Percentiles rank a stretch among this genome's conserved stretches.
Evolutionary conservation across 2,888 invertebrate genomes (phyloP).

Genomic region (Clitarchus hookeri): DNA sequence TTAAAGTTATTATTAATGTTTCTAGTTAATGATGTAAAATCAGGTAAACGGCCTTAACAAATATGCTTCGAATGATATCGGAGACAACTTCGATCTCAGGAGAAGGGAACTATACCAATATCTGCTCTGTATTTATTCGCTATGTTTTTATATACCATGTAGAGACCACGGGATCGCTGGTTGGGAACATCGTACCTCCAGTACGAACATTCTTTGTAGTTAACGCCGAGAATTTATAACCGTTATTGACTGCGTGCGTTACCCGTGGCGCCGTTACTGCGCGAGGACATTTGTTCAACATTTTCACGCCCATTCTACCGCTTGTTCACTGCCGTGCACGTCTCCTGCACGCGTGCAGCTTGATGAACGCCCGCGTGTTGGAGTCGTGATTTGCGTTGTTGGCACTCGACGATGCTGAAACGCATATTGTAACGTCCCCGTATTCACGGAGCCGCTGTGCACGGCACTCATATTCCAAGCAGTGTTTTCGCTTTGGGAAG

Average conservation of each 20-base stretch:
- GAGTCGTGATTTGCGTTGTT: neutral
- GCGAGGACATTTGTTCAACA: neutral
- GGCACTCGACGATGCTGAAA: neutral
- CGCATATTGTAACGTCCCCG: neutral
- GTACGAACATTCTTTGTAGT: neutral
- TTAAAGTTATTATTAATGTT: no score
- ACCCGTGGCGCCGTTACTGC: neutral
- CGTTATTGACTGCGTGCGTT: neutral
- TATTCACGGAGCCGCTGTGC: neutral
- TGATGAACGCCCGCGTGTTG: conserved; percentile 7
- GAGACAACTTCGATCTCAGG: no score
- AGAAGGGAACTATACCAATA: no score
- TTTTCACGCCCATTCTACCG: neutral
- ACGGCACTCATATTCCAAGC: no score
- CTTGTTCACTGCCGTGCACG: neutral
- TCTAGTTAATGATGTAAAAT: no score
- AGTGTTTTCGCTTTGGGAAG: no score
- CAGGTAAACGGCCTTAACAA: no score
- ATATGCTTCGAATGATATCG: no score
- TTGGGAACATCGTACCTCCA: no score
- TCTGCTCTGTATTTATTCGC: no score
- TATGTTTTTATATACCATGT: no score
- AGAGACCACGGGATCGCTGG: no score
- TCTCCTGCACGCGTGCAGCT: neutral
- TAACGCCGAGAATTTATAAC: neutral